Percentiles rank a stretch among this genome's conserved stretches.
These are phyloP conservation scores for Dryadula phaetusa DNA, from an alignment of 2,888 invertebrate species.

Conservation along the genomic window DNA sequence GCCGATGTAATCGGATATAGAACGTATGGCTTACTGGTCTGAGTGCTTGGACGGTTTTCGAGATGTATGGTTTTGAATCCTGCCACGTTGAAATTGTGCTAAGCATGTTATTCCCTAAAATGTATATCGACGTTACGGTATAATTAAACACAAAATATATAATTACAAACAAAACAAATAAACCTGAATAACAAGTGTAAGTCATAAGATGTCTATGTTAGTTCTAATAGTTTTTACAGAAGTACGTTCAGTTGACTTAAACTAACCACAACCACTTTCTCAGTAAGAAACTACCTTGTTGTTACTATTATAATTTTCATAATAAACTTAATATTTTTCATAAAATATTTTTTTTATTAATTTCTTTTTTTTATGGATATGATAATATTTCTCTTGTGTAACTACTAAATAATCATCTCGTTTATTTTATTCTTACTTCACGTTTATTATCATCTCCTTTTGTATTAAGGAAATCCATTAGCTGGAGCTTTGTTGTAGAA, in stretches of 20 bases:
- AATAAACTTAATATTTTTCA: no score
- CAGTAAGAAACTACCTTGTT: neutral
- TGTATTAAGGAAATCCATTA: neutral
- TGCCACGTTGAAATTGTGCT: no score
- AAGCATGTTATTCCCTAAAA: no score
- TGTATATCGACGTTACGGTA: no score
- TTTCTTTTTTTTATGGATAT: neutral
- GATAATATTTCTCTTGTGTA: neutral
- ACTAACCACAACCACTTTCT: neutral
- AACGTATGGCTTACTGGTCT: no score
- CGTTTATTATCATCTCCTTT: neutral
- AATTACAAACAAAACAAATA: neutral
- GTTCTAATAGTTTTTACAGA: neutral
- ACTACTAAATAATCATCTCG: neutral
- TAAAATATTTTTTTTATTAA: neutral
- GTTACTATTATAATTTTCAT: neutral
- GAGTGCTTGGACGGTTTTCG: no score
- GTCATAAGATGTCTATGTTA: neutral
- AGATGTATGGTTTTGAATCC: no score
- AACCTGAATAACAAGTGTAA: neutral
- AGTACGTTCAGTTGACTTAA: neutral
- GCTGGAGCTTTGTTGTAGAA: conserved; percentile 2
- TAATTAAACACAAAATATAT: neutral
- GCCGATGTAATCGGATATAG: no score
- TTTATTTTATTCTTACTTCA: neutral